A percentile compares a stretch with the other conserved stretches of the same genome.
phyloP scores from a whole-genome alignment of 1,140 invertebrate genomes.

The Drosophila tristis region DNA sequence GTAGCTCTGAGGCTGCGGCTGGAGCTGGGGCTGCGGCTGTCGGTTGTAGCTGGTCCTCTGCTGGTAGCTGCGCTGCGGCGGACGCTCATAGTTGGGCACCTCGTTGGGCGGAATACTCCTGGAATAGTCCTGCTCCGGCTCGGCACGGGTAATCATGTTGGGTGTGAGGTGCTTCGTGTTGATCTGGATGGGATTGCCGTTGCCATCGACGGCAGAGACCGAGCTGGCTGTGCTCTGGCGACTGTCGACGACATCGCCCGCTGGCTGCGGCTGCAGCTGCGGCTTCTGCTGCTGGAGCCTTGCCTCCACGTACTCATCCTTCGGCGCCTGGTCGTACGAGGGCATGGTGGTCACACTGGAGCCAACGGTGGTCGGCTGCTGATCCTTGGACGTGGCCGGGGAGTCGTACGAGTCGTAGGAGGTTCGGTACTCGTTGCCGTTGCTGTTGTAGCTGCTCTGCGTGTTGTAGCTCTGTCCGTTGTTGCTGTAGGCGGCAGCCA shows the following conservation, averaged over 20 bases:
- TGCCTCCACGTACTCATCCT: constrained; percentile 69
- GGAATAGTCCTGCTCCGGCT: constrained; percentile 60
- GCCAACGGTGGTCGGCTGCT: constrained; percentile 62
- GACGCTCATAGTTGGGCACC: constrained; percentile 33
- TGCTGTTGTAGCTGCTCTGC: constrained; percentile 50
- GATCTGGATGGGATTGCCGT: constrained; percentile 68
- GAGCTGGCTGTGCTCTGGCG: constrained; percentile 26
- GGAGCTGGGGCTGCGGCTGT: constrained; percentile 7
- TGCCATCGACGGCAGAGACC: constrained; percentile 49
- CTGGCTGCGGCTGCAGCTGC: constrained; percentile 48
- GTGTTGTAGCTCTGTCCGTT: constrained; percentile 58
- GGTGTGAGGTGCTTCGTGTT: constrained; percentile 60
- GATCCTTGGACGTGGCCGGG: constrained; percentile 42
- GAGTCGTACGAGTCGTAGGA: constrained; percentile 31
- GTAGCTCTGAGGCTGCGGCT: constrained; percentile 11
- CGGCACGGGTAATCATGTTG: constrained; percentile 52
- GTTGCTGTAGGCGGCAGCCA: constrained; percentile 68
- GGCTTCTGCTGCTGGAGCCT: constrained; percentile 58
- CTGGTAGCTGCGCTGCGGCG: constrained; percentile 49
- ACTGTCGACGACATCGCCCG: constrained; percentile 52
- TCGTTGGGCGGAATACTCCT: constrained; percentile 38
- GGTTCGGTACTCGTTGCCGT: constrained; percentile 57
- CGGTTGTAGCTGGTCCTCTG: constrained; percentile 53
- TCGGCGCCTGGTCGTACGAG: constrained; percentile 63
- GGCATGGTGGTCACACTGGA: constrained; percentile 77